Percentiles rank a stretch among this genome's conserved stretches.
phyloP scores from a whole-genome alignment of 2,888 invertebrate genomes.

The Eurois occulta region DNA sequence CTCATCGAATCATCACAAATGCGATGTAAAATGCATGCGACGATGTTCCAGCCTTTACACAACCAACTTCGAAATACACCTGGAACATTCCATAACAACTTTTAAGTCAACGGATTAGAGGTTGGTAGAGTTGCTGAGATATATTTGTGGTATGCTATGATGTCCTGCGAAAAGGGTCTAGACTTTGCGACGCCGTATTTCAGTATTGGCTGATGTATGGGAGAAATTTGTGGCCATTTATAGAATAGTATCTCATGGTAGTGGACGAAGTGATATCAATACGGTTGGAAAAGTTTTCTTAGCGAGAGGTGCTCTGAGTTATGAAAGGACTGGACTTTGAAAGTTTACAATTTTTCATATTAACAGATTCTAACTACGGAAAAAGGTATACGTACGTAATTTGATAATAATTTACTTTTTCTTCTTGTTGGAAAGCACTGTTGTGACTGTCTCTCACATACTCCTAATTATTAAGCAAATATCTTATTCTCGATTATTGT shows the following conservation, averaged over 20 bases:
- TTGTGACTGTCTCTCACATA: too few relatives aligned
- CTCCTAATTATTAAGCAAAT: too few relatives aligned
- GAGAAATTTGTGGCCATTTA: constrained; percentile 57
- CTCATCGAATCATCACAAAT: constrained; percentile 78
- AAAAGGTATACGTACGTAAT: not conserved
- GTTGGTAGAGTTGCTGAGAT: not conserved
- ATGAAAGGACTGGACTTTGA: constrained; percentile 22
- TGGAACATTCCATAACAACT: constrained; percentile 24
- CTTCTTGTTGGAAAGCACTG: not conserved
- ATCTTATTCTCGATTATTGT: too few relatives aligned
- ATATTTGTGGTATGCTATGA: constrained; percentile 49
- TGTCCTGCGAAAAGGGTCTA: constrained; percentile 64
- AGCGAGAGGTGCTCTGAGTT: constrained; percentile 36
- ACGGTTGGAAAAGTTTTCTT: constrained; percentile 42
- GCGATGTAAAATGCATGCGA: constrained; percentile 79
- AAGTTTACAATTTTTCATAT: constrained; percentile 30
- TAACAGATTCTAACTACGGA: constrained; percentile 2
- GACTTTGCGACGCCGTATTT: constrained; percentile 63
- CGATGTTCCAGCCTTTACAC: constrained; percentile 74
- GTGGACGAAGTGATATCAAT: constrained; percentile 33
- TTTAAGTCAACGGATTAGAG: constrained; percentile 34
- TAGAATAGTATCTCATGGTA: constrained; percentile 36
- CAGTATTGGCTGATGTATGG: constrained; percentile 63
- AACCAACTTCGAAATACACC: constrained; percentile 42
- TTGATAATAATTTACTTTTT: constrained; percentile 14